phyloP scores from a whole-genome alignment of 2,797 vertebrate species.

The Crypturellus tataupa region DNA sequence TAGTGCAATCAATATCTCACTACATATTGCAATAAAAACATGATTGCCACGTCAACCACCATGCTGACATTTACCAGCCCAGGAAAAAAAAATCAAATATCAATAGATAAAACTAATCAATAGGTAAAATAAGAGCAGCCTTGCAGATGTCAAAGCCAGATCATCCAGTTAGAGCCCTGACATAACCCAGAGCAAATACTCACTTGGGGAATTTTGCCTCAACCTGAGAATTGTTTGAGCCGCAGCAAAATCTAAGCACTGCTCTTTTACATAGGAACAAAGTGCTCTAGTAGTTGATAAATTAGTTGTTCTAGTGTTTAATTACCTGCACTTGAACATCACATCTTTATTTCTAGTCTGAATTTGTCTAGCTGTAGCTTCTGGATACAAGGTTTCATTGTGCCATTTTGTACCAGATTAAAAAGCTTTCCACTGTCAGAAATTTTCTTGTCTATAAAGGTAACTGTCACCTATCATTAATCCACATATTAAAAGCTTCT shows the following conservation, averaged over 20 bases:
- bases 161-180: not conserved
- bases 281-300: not conserved
- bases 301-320: not conserved
- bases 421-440: not conserved
- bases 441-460: not conserved
- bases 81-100: not conserved
- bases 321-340: not conserved
- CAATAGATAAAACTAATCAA: not conserved
- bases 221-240: not conserved
- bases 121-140: not conserved
- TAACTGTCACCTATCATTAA: not conserved
- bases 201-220: not conserved
- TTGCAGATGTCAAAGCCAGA: not conserved
- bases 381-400: not conserved
- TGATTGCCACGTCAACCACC: fast-evolving
- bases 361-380: not conserved
- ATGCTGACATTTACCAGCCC: not conserved
- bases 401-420: not conserved
- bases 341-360: not conserved
- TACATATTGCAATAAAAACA: not conserved
- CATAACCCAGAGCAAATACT: not conserved
- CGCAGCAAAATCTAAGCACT: not conserved
- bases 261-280: not conserved
- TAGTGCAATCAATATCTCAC: not conserved
- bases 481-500: not conserved